Percentiles rank a stretch among this genome's conserved stretches.
Evolutionary conservation across 2,113 vertebrate genomes (phyloP).

Genomic region (Brienomyrus longianalis): DNA sequence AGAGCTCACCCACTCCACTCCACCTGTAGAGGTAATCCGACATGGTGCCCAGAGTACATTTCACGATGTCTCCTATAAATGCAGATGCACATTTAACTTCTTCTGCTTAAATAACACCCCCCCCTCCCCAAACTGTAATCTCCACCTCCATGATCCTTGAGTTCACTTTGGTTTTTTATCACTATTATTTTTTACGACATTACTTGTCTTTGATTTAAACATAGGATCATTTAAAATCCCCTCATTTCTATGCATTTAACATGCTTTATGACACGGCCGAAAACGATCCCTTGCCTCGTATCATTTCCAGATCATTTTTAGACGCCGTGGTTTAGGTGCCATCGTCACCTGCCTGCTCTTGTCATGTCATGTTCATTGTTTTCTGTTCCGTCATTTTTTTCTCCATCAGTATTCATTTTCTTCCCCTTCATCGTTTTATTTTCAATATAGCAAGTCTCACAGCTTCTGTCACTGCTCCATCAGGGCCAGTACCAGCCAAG

Average conservation of each 20-base stretch:
- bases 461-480: constrained; percentile 98
- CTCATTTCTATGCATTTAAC: not conserved
- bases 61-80: not conserved
- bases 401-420: constrained; percentile 44
- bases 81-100: not conserved
- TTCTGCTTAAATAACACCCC: not conserved
- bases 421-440: constrained; percentile 29
- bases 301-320: constrained; percentile 12
- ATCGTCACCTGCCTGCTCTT: not conserved
- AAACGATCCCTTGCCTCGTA: not conserved
- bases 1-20: constrained; percentile 86
- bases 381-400: constrained; percentile 27
- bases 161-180: not conserved
- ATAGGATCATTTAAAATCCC: not conserved
- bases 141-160: not conserved
- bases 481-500: constrained; percentile 98
- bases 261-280: not conserved
- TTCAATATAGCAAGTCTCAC: constrained; percentile 90
- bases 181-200: not conserved
- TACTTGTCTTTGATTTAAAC: not conserved
- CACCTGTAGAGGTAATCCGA: constrained; percentile 88
- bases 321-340: not conserved
- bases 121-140: not conserved
- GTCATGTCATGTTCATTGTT: constrained; percentile 23
- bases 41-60: not conserved